Conservation (phyloP, 2,113 vertebrate species). For the Lethenteron reissneri region DNA sequence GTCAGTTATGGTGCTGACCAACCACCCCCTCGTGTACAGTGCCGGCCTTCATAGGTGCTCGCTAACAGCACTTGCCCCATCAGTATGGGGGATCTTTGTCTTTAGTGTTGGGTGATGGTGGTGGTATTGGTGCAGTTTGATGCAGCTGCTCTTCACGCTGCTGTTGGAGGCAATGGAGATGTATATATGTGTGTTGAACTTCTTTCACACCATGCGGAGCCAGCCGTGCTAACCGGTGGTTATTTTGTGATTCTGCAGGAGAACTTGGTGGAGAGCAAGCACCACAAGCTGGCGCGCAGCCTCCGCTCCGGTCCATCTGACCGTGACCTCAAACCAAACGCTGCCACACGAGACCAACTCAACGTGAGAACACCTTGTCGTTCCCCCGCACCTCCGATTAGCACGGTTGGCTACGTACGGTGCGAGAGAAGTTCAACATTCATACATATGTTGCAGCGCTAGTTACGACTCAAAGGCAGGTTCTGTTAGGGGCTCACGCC, state of each 20-base stretch:
- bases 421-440: too few species aligned
- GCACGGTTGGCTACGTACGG: too few species aligned
- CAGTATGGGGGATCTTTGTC: neutral
- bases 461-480: too few species aligned
- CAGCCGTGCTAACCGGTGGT: neutral
- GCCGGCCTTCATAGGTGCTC: too few species aligned
- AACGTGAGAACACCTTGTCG: conserved; percentile 34
- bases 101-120: neutral
- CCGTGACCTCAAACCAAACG: conserved; percentile 92
- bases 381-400: too few species aligned
- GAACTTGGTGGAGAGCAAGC: conserved; percentile 93
- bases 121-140: neutral
- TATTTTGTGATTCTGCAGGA: conserved; percentile 27
- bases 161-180: conserved; percentile 4
- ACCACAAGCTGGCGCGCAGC: conserved; percentile 89
- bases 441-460: too few species aligned
- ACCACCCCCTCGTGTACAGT: too few species aligned
- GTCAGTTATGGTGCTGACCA: too few species aligned
- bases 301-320: conserved; percentile 87
- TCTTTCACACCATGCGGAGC: conserved; percentile 7
- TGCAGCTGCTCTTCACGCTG: neutral
- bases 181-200: too few species aligned
- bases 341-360: conserved; percentile 76
- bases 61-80: too few species aligned
- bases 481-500: too few species aligned